Base-by-base conservation (phyloP, 2,888 invertebrate genomes). In the Allolobophora icterica region DNA sequence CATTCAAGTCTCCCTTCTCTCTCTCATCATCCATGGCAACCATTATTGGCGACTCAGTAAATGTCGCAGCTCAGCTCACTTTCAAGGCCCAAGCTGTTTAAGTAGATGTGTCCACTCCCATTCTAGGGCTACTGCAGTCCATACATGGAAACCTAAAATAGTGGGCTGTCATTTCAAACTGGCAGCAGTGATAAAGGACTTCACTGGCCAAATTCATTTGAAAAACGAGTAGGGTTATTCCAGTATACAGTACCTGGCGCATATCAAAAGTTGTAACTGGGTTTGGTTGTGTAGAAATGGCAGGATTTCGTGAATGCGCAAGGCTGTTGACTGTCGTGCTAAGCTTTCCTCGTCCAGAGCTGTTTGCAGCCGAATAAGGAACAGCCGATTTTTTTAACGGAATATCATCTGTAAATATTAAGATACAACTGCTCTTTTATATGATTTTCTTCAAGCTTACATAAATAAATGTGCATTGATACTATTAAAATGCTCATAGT, bases 341-440 rank as follows among this genome's bases (percentile, higher is more conserved):
- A 33, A 2, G 34, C 38, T 87, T 87, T 35, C 35, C 87, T 87
- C 87, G 87, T 33, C 35, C 87, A 87, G 35, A 35, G 35, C n/a
- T n/a, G n/a, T 38, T 38, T 6, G 87, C 38, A 19, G 38, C 34
- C 21, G 87, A 87, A 87, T 35, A 87, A 21, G 87, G 87, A 21
- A 38, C 87, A 38, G 87, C 38, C 8, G 87, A 38, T 38, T 87
- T 87, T 87, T 34, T 87, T 38, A 87, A 87, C 87, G 87, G 87
- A 87, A 87, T 87, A 87, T 87, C 87, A 87, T 87, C 87, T 87
- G 87, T 6, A 87, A 87, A 30, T 6, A 35, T 87, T 0, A 35
- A 30, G 6, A 87, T 17, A 35, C 71, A n/a, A 87, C 38, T 87
- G 35, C 19, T 87, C 1, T 33, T 19, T 34, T 34, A 33, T 84